A percentile compares a stretch with the other conserved stretches of the same genome.
Evolutionary conservation across 2,113 vertebrate species (phyloP).

Genomic region (Pelobates fuscus): DNA sequence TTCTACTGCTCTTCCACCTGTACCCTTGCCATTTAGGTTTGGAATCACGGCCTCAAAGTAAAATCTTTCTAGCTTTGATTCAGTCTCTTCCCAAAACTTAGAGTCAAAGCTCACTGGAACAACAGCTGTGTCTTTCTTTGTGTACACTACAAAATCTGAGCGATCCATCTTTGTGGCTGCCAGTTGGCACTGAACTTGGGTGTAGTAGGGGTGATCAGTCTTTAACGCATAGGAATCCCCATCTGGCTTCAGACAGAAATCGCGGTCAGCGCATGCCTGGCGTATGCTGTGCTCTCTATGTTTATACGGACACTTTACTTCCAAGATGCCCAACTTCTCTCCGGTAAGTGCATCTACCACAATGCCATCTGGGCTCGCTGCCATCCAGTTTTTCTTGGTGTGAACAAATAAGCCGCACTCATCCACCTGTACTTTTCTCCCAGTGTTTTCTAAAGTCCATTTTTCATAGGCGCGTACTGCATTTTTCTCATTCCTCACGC

Average conservation of each 20-base stretch:
- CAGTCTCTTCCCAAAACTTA: constrained; percentile 64
- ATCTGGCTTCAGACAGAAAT: constrained; percentile 72
- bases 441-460: constrained; percentile 56
- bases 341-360: constrained; percentile 63
- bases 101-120: constrained; percentile 70
- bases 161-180: constrained; percentile 59
- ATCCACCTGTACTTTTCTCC: constrained; percentile 60
- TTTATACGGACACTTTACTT: constrained; percentile 84
- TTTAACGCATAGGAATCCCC: constrained; percentile 67
- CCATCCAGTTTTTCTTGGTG: constrained; percentile 68
- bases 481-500: constrained; percentile 63
- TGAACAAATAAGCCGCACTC: constrained; percentile 78
- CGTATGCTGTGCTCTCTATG: constrained; percentile 67
- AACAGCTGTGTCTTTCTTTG: constrained; percentile 66
- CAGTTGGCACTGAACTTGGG: constrained; percentile 81
- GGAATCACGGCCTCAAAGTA: constrained; percentile 70
- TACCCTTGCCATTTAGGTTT: constrained; percentile 51
- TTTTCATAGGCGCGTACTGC: constrained; percentile 65
- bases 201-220: constrained; percentile 72
- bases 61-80: constrained; percentile 73
- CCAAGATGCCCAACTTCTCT: constrained; percentile 67
- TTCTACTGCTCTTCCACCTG: too few species aligned
- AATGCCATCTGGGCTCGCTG: constrained; percentile 78
- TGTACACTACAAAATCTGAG: constrained; percentile 75
- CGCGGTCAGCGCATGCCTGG: constrained; percentile 70